Base-by-base conservation (phyloP, 1,140 invertebrate genomes). In the Belonocnema kinseyi region DNA sequence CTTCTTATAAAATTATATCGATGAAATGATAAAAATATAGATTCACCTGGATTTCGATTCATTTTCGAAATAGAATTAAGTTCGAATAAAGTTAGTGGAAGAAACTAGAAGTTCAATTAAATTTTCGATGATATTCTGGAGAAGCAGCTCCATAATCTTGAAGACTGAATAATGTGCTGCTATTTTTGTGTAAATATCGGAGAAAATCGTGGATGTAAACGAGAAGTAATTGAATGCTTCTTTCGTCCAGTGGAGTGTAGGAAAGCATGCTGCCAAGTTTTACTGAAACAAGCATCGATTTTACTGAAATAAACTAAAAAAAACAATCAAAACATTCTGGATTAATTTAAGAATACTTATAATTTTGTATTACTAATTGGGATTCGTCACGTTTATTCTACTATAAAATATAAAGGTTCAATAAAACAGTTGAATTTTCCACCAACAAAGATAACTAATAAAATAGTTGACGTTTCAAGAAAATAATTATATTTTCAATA, bases 141-240 rank as follows among this genome's bases (percentile, higher is more conserved):
- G 97, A 94, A 0, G 97, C 96, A 83, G 97, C 96, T 0, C 94
- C 94, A 86, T 98, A 99, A 87, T 98, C 97, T 80, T 93, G 94
- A 78, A 97, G 92, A 90, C 94, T 97, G 87, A 98, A 98, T 52
- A 97, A 92, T 3, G 94, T 94, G 2, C 93, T 89, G 80, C 93
- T 94, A 83, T 96, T 96, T 77, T 94, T 95, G 13, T 95, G 93
- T 85, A 96, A 90, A 88, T 95, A 96, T 93, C 96, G 97, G 6
- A 99, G 90, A 86, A 99, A 97, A 86, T 99, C 97, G 85, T 98
- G 96, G 66, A 99, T 93, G 88, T 98, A 96, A 7, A 92, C 93
- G 16, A 97, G 84, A 10, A 99, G 92, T 3, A 97, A 89, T 79
- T 97, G 96, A 77, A 98, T 93, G 71, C 95, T 96, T 84, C 96